Evolutionary conservation across 2,113 vertebrate genomes (phyloP), one percentile per base, ranked within the genome.

Genomic region (Callaeas wilsoni): DNA sequence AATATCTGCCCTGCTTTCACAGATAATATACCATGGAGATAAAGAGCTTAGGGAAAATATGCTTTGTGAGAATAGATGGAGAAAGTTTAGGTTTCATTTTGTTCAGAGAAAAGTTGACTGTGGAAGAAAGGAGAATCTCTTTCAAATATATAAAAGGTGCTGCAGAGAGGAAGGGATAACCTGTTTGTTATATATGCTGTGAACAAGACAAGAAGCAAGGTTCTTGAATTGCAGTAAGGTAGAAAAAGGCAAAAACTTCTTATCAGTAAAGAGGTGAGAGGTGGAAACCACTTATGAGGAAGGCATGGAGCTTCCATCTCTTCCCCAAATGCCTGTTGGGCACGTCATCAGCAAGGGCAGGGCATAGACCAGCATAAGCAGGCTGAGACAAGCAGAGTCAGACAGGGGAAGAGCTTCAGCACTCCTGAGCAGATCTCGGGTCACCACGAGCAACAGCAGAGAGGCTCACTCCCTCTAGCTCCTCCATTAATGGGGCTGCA

Each of bases 371-470:
- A 41, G 32, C 12, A 11, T 6, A 13, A 84, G 4, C 33, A 70
- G 60, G n/a, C 20, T 64, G 57, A 64, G 42, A 68, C 12, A 21
- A 26, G 10, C 39, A 73, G 57, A 18, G 8, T 85, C 59, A 83
- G 63, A 83, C 65, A 44, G 49, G 16, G 56, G 9, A 75, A 56
- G 37, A 63, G 35, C 14, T 41, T 64, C 53, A 64, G 49, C 12
- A 62, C 6, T 10, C 3, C 18, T 13, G 69, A 87, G 46, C 29
- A 90, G 70, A 56, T 9, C 35, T 29, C 3, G 6, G 32, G 41
- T 53, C 75, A 77, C n/a, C 29, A 26, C 0, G 0, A 83, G 29
- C 46, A 82, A 8, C n/a, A 44, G 19, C 1, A 0, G 47, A 78
- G 29, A 37, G 9, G 10, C 11, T 73, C 20, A 8, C 0, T 74